A percentile compares a stretch with the other conserved stretches of the same genome.
These are phyloP conservation scores for Chelidonichthys spinosus DNA, from an alignment of 2,797 vertebrate genomes.

Conservation along the genomic window DNA sequence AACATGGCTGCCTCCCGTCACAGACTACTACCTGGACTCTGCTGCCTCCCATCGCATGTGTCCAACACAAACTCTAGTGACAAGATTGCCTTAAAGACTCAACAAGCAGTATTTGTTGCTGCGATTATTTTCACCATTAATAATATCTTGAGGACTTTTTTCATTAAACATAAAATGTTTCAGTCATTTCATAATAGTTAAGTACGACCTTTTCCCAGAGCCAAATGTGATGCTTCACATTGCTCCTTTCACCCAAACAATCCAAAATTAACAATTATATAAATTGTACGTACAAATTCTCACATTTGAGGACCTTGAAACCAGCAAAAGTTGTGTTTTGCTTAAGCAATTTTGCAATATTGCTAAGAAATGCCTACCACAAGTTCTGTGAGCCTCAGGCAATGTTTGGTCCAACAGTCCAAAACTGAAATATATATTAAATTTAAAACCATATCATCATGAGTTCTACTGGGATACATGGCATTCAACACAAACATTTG, in stretches of 20 bases:
- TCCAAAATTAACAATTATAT: not conserved
- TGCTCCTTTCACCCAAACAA: not conserved
- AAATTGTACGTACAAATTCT: too few species aligned
- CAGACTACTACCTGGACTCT: slow-evolving; percentile 28
- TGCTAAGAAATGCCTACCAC: not conserved
- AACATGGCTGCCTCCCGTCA: slow-evolving; percentile 69
- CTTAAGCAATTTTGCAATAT: not conserved
- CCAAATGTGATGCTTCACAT: not conserved
- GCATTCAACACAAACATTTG: not conserved
- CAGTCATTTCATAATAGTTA: not conserved
- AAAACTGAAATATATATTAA: not conserved
- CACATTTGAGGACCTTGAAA: not conserved
- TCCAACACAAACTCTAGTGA: not conserved
- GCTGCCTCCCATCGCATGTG: not conserved
- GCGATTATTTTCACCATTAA: not conserved
- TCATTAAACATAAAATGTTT: not conserved
- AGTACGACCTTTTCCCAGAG: not conserved
- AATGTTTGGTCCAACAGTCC: not conserved
- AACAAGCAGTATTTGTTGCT: not conserved
- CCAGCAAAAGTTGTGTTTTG: not conserved
- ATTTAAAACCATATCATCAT: not conserved
- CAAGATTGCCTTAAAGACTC: not conserved
- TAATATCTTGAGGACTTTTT: not conserved
- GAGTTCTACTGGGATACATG: not conserved
- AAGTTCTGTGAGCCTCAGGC: not conserved